Conservation (phyloP, 2,797 vertebrate species). For the Botia kubotai region DNA sequence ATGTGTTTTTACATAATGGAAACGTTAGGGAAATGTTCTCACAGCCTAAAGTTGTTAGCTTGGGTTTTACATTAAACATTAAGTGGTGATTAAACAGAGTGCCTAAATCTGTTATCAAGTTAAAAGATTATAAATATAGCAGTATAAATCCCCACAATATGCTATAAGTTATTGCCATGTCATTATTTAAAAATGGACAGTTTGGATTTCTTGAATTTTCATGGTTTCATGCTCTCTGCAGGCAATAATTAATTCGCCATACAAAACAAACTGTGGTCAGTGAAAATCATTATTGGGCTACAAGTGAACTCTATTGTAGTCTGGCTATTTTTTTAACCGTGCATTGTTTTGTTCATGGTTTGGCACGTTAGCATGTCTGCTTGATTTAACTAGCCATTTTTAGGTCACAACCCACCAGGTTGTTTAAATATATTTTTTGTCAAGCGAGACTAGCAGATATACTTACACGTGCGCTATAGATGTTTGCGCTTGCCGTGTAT, state of each 20-base stretch:
- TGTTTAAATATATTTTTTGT: too few relatives aligned
- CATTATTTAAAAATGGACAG: not conserved
- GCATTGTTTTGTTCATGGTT: not conserved
- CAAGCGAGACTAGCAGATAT: too few relatives aligned
- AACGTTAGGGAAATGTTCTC: too few relatives aligned
- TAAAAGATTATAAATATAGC: not conserved
- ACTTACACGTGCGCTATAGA: not conserved
- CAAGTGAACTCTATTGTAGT: not conserved
- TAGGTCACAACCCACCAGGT: not conserved
- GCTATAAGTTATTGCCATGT: not conserved
- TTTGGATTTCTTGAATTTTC: slow-evolving; percentile 5
- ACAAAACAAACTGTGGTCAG: slow-evolving; percentile 16
- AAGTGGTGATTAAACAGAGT: too few relatives aligned
- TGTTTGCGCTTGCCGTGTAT: not conserved
- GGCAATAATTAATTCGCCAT: slow-evolving; percentile 3
- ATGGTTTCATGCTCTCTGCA: slow-evolving; percentile 14
- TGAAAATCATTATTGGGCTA: slow-evolving; percentile 4
- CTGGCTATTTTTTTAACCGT: not conserved
- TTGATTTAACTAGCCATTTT: not conserved
- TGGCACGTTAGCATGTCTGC: not conserved
- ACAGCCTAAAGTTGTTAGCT: too few relatives aligned
- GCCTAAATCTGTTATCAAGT: too few relatives aligned
- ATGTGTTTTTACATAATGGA: too few relatives aligned
- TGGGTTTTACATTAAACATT: too few relatives aligned
- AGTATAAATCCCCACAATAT: not conserved